Conservation (phyloP, 2,888 invertebrate genomes). For the Mycalesis mineus region DNA sequence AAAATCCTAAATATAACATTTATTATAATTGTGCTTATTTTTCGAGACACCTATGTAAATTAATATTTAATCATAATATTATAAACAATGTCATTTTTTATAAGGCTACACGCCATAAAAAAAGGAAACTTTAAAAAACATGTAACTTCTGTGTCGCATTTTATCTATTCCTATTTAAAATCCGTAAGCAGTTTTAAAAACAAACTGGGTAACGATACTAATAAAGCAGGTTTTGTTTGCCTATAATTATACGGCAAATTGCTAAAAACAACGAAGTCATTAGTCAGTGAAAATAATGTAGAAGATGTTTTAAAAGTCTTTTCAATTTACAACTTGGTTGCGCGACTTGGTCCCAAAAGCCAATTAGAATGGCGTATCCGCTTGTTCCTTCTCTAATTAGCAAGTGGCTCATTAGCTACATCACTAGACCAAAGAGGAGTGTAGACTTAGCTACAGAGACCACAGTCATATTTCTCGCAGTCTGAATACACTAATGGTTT, state of each 20-base stretch:
- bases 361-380: slow-evolving; percentile 74
- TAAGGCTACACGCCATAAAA: too few relatives aligned
- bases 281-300: slow-evolving; percentile 11
- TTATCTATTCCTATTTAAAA: too few relatives aligned
- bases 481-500: background rate
- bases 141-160: too few relatives aligned
- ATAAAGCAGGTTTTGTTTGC: too few relatives aligned
- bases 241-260: background rate
- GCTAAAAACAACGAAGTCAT: background rate
- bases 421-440: slow-evolving; percentile 55
- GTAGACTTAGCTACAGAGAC: slow-evolving; percentile 4
- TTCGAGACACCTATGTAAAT: too few relatives aligned
- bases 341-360: slow-evolving; percentile 61
- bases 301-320: slow-evolving; percentile 21
- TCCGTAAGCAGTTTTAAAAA: background rate
- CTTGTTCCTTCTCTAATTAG: slow-evolving; percentile 76
- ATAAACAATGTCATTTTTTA: too few relatives aligned
- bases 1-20: too few relatives aligned
- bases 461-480: background rate
- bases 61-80: too few relatives aligned
- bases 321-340: slow-evolving; percentile 24
- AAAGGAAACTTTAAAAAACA: too few relatives aligned
- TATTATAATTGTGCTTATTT: too few relatives aligned
- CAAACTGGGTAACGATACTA: background rate
- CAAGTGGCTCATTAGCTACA: slow-evolving; percentile 73